Percentiles rank a stretch among this genome's conserved stretches.
Evolutionary conservation across 2,113 vertebrate species (phyloP).

Genomic region (Symphodus melops): DNA sequence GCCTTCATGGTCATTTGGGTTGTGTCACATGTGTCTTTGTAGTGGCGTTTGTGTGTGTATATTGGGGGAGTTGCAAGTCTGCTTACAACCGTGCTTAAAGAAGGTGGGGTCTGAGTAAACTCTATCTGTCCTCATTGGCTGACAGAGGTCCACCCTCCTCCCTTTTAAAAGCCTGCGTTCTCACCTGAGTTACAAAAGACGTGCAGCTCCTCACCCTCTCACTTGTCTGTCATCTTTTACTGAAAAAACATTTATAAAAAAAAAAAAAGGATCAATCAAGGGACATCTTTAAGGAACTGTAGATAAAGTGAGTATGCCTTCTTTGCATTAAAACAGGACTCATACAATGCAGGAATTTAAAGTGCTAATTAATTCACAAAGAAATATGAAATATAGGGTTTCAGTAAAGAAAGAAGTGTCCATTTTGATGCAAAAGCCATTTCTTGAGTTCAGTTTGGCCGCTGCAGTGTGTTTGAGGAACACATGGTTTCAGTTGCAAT

Average conservation of each 20-base stretch:
- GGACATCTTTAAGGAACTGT: conserved; percentile 2
- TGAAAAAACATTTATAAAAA: conserved; percentile 3
- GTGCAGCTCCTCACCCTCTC: conserved; percentile 23
- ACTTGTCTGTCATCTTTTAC: background rate
- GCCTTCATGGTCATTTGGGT: background rate
- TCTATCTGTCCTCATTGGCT: conserved; percentile 69
- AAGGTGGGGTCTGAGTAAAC: conserved; percentile 28
- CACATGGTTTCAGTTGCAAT: background rate
- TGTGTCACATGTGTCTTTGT: conserved; percentile 8
- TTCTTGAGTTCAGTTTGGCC: background rate
- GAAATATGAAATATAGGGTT: background rate
- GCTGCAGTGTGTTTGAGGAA: conserved; percentile 4
- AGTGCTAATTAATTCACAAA: background rate
- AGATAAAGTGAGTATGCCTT: conserved; percentile 52
- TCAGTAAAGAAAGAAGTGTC: background rate
- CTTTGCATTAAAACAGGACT: background rate
- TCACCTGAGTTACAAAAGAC: conserved; percentile 75
- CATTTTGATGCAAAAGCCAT: background rate
- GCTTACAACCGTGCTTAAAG: background rate
- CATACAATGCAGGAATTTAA: background rate
- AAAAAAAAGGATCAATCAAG: background rate
- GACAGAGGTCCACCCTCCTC: conserved; percentile 68
- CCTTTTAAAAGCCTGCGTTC: conserved; percentile 73
- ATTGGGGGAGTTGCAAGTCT: conserved; percentile 5
- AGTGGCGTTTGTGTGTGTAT: conserved; percentile 15